Percentiles rank a stretch among this genome's conserved stretches.
Conservation (phyloP, 2,888 invertebrate species). For the Drymonia ruficornis region DNA sequence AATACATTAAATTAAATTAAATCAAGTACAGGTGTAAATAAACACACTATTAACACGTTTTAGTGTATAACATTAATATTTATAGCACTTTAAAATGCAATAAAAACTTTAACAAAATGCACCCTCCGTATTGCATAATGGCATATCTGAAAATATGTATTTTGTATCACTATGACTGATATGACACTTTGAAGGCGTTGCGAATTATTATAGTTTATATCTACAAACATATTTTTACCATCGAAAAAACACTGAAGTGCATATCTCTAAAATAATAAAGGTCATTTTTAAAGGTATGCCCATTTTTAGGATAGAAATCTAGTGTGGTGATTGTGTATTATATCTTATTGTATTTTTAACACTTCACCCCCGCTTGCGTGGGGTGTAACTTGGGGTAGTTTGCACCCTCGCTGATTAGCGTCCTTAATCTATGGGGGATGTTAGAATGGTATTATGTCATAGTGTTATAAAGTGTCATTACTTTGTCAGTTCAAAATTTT, state of each 20-base stretch:
- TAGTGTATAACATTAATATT: conserved; percentile 40
- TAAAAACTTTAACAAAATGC: conserved; percentile 54
- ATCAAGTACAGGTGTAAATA: conserved; percentile 3
- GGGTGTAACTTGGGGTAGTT: conserved; percentile 69
- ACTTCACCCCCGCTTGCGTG: conserved; percentile 70
- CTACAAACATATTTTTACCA: conserved; percentile 15
- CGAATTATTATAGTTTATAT: conserved; percentile 70
- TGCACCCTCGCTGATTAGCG: conserved; percentile 82
- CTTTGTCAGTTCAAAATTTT: background rate
- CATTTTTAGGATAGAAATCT: conserved; percentile 13
- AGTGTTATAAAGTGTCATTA: conserved; percentile 10
- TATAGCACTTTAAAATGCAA: conserved; percentile 47
- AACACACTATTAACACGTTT: background rate
- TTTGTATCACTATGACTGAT: conserved; percentile 80
- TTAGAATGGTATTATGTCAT: conserved; percentile 53
- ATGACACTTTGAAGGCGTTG: conserved; percentile 83
- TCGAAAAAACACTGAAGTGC: background rate
- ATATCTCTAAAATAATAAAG: conserved; percentile 35
- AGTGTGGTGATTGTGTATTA: conserved; percentile 51
- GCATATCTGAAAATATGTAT: conserved; percentile 79
- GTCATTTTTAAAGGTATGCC: conserved; percentile 20
- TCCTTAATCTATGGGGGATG: conserved; percentile 78
- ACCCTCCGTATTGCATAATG: conserved; percentile 67
- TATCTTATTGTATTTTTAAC: conserved; percentile 83
- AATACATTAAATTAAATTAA: background rate